Evolutionary conservation across 2,888 invertebrate species (phyloP), one percentile per base, ranked within the genome.

Genomic region (Sesia apiformis): DNA sequence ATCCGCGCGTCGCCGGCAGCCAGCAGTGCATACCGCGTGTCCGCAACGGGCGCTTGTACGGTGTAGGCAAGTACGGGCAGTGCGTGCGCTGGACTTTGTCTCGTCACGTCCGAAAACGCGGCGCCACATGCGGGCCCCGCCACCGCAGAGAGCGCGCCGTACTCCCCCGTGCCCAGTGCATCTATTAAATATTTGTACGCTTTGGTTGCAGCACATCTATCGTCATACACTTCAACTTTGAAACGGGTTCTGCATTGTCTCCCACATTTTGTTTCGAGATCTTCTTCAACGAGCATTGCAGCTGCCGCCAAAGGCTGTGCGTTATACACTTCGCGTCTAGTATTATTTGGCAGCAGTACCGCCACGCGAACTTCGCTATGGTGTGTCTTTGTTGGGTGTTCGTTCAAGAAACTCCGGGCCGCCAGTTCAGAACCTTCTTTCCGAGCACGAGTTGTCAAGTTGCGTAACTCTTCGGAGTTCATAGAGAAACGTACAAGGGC

Each of bases 91-190:
- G 72, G 65, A 57, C 75, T 69, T 64, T 80, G 81, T 3, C 79
- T 75, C 58, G 81, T 78, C 55, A 78, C 79, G 63, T 79, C 84
- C 0, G 74, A 74, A 66, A 80, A 81, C 3, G 82, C 76, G 3
- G 72, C 77, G 53, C 75, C 81, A 64, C 87, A 87, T 58, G 82
- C 81, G 39, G 85, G 84, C 3, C 85, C 87, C 49, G 74, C 80
- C 57, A 80, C 72, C 8, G 74, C 84, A 49, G 84, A 70, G 63
- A 85, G 69, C 54, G 76, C 69, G 39, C 74, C 76, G 66, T 75
- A 85, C 62, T 84, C 84, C 7, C 67, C 66, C 8, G 74, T 63
- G 43, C 76, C 73, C n/a, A 77, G 72, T 39, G 82, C 80, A 61
- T 78, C 77, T 54, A 74, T 72, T 57, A 85, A 64, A 59, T 78